Conservation (phyloP, 2,888 invertebrate species). For the Chirona hameri region DNA sequence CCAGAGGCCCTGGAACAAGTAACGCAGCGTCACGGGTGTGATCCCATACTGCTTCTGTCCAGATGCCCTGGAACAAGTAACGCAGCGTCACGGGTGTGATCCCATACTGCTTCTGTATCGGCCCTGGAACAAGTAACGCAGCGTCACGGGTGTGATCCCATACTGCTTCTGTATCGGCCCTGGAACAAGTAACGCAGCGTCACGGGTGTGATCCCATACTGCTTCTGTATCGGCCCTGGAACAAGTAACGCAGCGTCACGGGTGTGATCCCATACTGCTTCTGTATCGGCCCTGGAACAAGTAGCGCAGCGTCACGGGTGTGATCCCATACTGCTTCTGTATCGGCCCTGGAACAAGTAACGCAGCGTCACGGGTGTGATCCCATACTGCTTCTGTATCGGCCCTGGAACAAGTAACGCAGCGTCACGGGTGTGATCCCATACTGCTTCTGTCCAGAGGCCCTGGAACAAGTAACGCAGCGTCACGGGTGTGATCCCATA, state of each 20-base stretch:
- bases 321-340: constrained; percentile 44
- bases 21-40: not conserved
- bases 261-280: constrained; percentile 44
- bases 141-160: not conserved
- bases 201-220: constrained; percentile 44
- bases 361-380: not conserved
- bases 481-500: not conserved
- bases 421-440: not conserved
- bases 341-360: too few relatives aligned
- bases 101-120: constrained; percentile 44
- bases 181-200: too few relatives aligned
- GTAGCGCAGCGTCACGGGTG: not conserved
- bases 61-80: too few relatives aligned
- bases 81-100: not conserved
- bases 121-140: too few relatives aligned
- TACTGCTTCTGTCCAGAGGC: constrained; percentile 44
- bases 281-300: too few relatives aligned
- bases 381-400: constrained; percentile 44
- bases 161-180: constrained; percentile 44
- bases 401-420: too few relatives aligned
- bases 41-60: constrained; percentile 44
- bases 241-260: not conserved
- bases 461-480: too few relatives aligned
- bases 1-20: too few relatives aligned
- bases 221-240: not conserved